Evolutionary conservation across 2,113 vertebrate species (phyloP).

Genomic region (Austrofundulus limnaeus): DNA sequence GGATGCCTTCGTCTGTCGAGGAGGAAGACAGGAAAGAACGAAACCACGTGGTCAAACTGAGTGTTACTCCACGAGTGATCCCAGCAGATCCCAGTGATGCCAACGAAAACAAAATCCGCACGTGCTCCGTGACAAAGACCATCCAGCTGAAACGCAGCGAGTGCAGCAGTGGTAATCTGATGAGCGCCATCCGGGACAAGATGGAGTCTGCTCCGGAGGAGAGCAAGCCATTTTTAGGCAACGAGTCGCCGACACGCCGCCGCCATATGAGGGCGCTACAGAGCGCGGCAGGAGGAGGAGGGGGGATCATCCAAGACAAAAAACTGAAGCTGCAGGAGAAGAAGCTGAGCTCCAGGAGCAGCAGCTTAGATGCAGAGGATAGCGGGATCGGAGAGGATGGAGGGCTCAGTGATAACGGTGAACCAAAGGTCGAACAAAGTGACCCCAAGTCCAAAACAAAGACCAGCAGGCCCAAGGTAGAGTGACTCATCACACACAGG

Average conservation of each 20-base stretch:
- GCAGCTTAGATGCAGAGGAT: conserved; percentile 77
- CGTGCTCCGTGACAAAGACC: conserved; percentile 53
- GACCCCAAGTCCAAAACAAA: conserved; percentile 36
- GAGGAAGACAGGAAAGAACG: conserved; percentile 40
- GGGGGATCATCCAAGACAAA: conserved; percentile 52
- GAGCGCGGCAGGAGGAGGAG: conserved; percentile 28
- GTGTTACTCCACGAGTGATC: conserved; percentile 48
- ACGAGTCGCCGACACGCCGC: conserved; percentile 75
- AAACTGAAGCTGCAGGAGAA: conserved; percentile 65
- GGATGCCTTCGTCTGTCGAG: conserved; percentile 72
- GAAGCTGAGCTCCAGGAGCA: conserved; percentile 65
- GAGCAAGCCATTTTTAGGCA: conserved; percentile 65
- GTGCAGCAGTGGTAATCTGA: conserved; percentile 52
- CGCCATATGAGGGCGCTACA: conserved; percentile 69
- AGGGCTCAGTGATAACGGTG: conserved; percentile 59
- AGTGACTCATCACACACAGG: background rate
- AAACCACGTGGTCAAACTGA: conserved; percentile 50
- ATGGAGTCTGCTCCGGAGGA: conserved; percentile 69
- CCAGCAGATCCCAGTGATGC: background rate
- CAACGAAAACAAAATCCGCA: conserved; percentile 56
- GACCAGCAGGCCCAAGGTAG: conserved; percentile 70
- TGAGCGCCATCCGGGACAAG: conserved; percentile 68
- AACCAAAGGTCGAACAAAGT: conserved; percentile 42
- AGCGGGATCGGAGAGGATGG: conserved; percentile 76
- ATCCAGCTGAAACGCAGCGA: conserved; percentile 62